phyloP scores from a whole-genome alignment of 2,888 invertebrate species.

The Tribolium freemani region DNA sequence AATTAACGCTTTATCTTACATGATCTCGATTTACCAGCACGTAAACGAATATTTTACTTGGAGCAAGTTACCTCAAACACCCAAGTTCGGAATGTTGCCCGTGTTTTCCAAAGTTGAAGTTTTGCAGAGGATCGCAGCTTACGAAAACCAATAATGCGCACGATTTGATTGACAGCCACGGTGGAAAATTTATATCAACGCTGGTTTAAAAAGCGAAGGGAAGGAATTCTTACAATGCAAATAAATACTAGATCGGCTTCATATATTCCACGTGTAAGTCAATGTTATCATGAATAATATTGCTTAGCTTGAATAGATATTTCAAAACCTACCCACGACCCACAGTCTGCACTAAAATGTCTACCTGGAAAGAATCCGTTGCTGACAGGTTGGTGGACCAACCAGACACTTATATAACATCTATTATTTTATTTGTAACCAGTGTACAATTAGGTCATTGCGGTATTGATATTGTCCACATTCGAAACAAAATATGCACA shows the following conservation, averaged over 20 bases:
- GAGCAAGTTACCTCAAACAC: not conserved
- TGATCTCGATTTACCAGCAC: constrained; percentile 26
- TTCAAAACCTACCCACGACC: not conserved
- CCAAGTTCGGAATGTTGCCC: not conserved
- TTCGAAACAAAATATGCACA: no score
- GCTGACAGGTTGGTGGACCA: not conserved
- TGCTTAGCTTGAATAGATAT: not conserved
- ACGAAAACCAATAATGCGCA: not conserved
- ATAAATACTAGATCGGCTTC: not conserved
- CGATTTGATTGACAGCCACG: not conserved
- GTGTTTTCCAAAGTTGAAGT: not conserved
- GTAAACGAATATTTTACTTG: constrained; percentile 15
- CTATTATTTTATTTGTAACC: no score
- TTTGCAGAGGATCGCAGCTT: not conserved
- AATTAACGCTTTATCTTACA: constrained; percentile 36
- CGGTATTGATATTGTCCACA: no score
- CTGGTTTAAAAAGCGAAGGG: not conserved
- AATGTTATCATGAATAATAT: not conserved
- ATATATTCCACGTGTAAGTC: not conserved
- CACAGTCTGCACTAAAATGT: not conserved
- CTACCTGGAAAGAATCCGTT: not conserved
- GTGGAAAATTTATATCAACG: not conserved
- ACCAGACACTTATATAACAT: no score
- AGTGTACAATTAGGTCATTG: no score
- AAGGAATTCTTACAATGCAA: not conserved